A percentile compares a stretch with the other conserved stretches of the same genome.
Conservation (phyloP, 1,140 invertebrate species). For the Oncopodura yosiiana region DNA sequence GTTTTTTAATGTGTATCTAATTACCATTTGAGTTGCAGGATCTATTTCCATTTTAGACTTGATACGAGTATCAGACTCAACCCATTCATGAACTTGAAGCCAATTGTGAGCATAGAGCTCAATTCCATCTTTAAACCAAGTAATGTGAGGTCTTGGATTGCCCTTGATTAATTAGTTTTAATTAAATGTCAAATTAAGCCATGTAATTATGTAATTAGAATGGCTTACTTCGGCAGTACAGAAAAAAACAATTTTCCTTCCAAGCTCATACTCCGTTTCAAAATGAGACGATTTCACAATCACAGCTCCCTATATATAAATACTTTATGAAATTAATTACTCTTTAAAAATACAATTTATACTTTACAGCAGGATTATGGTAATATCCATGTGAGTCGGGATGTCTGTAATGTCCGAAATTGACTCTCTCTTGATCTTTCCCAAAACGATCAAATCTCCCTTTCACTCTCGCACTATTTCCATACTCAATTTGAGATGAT, state of each 20-base stretch:
- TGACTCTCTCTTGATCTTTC: slow-evolving; percentile 61
- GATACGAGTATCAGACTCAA: slow-evolving; percentile 41
- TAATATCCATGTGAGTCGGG: slow-evolving; percentile 77
- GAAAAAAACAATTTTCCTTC: slow-evolving; percentile 51
- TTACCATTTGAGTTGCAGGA: slow-evolving; percentile 47
- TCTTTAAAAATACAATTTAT: too few relatives aligned
- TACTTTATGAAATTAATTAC: background rate
- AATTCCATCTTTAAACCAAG: slow-evolving; percentile 51
- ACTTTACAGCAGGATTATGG: slow-evolving; percentile 71
- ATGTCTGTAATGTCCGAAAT: slow-evolving; percentile 72
- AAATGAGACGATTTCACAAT: slow-evolving; percentile 51
- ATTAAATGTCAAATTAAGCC: too few relatives aligned
- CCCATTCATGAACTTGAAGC: slow-evolving; percentile 49
- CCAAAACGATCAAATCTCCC: slow-evolving; percentile 37
- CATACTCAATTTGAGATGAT: too few relatives aligned
- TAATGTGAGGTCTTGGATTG: slow-evolving; percentile 47
- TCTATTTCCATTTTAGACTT: slow-evolving; percentile 53
- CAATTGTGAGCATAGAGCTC: slow-evolving; percentile 49
- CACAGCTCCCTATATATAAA: slow-evolving; percentile 44
- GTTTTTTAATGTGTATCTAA: too few relatives aligned
- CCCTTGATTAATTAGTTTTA: too few relatives aligned
- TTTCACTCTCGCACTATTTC: slow-evolving; percentile 43
- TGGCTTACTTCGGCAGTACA: slow-evolving; percentile 49
- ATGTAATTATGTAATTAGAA: too few relatives aligned
- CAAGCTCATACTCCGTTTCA: slow-evolving; percentile 50